Base-by-base conservation (phyloP, 2,888 invertebrate species). In the Nasonia oneida region DNA sequence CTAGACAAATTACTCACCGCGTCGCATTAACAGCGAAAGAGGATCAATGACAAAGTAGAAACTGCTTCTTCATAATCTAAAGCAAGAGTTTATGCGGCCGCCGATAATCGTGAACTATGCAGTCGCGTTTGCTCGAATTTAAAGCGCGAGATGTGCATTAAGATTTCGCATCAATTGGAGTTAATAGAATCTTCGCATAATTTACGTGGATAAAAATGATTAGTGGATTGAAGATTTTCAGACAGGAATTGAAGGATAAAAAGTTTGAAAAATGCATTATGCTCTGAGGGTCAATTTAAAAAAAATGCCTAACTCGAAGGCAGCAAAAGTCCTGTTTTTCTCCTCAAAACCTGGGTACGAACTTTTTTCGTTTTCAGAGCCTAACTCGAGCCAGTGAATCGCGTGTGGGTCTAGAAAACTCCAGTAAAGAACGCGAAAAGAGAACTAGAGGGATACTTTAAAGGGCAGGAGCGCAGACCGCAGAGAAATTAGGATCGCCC, bases 401-500 rank as follows among this genome's bases (percentile, higher is more conserved):
- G n/a, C 37, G 18, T 6, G 42, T 42, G 37, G 12, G 37, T 73
- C n/a, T 15, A 37, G 18, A 42, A 42, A 73, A 6, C n/a, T n/a
- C 70, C 10, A 37, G 39, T 37, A 71, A 33, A 73, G 33, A 42
- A 57, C 37, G 18, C 39, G 29, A 37, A 64, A 33, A 37, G 39
- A 15, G 75, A 29, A 57, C 37, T 8, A 5, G 53, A 15, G 23
- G 53, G 23, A 71, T 37, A 53, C 14, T 80, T 53, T 70, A 57
- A n/a, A 47, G n/a, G n/a, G 33, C 29, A 23, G 1, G 14, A 18
- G n/a, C 4, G 57, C 4, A 8, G 23, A n/a, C 57, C 64, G 15
- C 29, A 29, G 76, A 83, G 70, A 67, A 75, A 82, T 82, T 82
- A 75, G 64, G 76, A 53, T 83, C 15, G 47, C 53, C 61, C 53